These are phyloP conservation scores for Myrmecophaga tridactyla DNA, from an alignment of 2,113 vertebrate species.

Conservation along the genomic window DNA sequence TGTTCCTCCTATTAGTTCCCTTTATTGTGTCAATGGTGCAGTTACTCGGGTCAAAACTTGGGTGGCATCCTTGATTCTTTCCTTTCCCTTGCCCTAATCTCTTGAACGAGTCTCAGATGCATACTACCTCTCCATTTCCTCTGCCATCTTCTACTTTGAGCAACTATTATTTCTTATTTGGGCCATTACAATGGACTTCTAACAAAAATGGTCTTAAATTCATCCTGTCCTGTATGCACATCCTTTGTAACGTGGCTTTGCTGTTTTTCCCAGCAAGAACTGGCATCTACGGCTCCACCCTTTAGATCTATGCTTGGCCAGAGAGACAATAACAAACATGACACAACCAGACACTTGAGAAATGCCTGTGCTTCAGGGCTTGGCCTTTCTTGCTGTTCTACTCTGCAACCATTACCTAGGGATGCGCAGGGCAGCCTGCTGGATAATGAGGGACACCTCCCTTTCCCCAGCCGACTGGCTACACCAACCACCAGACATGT, in stretches of 20 bases:
- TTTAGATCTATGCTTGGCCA: neutral
- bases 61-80: neutral
- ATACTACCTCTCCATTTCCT: neutral
- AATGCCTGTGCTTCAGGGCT: neutral
- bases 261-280: neutral
- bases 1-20: neutral
- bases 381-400: neutral
- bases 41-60: neutral
- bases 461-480: neutral
- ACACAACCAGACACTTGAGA: neutral
- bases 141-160: neutral
- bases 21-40: neutral
- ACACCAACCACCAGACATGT: neutral
- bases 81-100: neutral
- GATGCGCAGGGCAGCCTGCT: neutral
- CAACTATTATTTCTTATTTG: neutral
- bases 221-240: neutral
- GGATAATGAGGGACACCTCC: neutral
- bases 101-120: neutral
- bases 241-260: neutral
- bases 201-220: neutral
- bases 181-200: neutral
- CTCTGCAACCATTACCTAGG: neutral
- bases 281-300: no score
- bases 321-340: neutral